phyloP scores from a whole-genome alignment of 1,140 invertebrate genomes.

The Lepidurus couesii region DNA sequence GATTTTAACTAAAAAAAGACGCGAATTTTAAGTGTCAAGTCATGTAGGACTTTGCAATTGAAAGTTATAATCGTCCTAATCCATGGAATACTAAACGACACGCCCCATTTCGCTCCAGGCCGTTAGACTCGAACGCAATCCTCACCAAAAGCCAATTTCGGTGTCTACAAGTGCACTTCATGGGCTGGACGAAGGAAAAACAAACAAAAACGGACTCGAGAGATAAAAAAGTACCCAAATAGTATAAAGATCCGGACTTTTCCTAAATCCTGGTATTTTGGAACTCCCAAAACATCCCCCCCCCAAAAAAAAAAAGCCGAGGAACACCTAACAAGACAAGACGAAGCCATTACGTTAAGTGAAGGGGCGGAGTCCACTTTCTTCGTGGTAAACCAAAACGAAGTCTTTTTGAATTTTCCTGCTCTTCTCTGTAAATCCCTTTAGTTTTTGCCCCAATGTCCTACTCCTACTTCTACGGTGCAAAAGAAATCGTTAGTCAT shows the following conservation, averaged over 20 bases:
- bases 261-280: neutral
- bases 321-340: neutral
- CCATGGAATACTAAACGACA: neutral
- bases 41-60: neutral
- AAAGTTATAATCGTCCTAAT: neutral
- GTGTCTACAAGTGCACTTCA: neutral
- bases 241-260: neutral
- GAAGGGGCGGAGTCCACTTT: neutral
- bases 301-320: neutral
- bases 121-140: neutral
- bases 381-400: neutral
- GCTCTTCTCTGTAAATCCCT: neutral
- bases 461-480: neutral
- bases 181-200: neutral
- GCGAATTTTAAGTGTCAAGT: neutral
- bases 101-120: neutral
- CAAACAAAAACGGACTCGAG: neutral
- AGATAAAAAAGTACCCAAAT: neutral
- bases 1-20: neutral
- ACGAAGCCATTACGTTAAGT: constrained; percentile 11
- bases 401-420: neutral
- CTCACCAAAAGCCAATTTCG: neutral
- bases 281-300: neutral
- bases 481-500: neutral
- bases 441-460: neutral